phyloP scores from a whole-genome alignment of 1,140 invertebrate genomes.

The Scaptodrosophila lebanonensis region DNA sequence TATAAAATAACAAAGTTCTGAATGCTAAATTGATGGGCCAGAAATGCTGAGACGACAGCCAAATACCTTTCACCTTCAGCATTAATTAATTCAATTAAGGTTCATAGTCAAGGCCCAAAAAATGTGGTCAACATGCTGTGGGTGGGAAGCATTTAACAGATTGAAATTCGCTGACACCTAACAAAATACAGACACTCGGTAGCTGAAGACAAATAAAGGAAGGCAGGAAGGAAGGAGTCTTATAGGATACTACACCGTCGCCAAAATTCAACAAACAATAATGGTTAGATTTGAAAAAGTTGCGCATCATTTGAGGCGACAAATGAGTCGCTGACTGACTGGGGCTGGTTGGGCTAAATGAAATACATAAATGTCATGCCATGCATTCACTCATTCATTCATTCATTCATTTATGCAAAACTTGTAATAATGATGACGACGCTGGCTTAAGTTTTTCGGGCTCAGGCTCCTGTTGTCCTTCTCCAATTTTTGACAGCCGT shows the following conservation, averaged over 20 bases:
- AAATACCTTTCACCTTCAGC: constrained; percentile 10
- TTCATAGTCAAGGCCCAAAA: constrained; percentile 40
- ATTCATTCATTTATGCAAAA: constrained; percentile 68
- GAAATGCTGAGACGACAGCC: no score
- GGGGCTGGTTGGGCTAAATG: constrained; percentile 40
- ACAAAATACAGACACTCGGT: constrained; percentile 32
- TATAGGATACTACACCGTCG: no score
- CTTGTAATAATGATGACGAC: constrained; percentile 63
- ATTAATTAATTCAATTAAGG: constrained; percentile 63
- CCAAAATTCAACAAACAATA: constrained; percentile 63
- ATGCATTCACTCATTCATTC: constrained; percentile 36
- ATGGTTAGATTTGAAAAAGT: constrained; percentile 52
- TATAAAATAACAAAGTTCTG: no score
- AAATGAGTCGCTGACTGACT: constrained; percentile 21
- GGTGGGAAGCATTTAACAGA: no score
- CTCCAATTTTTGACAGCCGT: no score
- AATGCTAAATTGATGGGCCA: no score
- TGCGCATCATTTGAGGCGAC: constrained; percentile 39
- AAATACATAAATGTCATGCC: constrained; percentile 61
- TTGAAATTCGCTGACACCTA: constrained; percentile 56
- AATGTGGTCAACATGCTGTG: constrained; percentile 37
- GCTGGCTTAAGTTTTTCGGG: no score
- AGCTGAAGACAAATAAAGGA: no score
- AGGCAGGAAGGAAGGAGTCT: no score
- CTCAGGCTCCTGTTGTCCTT: no score